These are phyloP conservation scores for Bhutanitis thaidina DNA, from an alignment of 2,888 invertebrate species.

Conservation along the genomic window DNA sequence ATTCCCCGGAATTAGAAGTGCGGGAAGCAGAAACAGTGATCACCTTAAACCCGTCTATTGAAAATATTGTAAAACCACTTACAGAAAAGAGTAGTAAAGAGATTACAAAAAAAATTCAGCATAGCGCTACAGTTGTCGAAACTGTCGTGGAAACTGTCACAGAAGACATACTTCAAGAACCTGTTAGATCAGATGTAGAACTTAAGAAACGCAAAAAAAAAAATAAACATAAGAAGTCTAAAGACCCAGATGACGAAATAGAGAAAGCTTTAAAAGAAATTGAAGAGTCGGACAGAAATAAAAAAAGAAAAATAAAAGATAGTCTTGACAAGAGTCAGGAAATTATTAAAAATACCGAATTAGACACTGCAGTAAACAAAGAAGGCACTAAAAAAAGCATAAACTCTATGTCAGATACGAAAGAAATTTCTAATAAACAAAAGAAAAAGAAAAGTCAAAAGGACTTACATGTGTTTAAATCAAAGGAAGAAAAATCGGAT, in stretches of 20 bases:
- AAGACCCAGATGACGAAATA: constrained; percentile 59
- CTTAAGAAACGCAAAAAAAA: constrained; percentile 62
- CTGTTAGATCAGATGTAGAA: constrained; percentile 33
- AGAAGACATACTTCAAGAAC: constrained; percentile 31
- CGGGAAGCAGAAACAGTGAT: constrained; percentile 11
- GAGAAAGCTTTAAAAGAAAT: constrained; percentile 69
- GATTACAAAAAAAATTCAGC: constrained; percentile 48
- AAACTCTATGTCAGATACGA: constrained; percentile 23
- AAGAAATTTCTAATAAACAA: constrained; percentile 28
- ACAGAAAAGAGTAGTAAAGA: constrained; percentile 30
- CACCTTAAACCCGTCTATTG: background rate
- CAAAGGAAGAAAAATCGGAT: constrained; percentile 6
- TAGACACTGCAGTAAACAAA: constrained; percentile 14
- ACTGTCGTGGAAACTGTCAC: constrained; percentile 27
- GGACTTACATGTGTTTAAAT: constrained; percentile 22
- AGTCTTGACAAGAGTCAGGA: constrained; percentile 43
- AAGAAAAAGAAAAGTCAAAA: constrained; percentile 35
- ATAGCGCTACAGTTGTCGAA: constrained; percentile 51
- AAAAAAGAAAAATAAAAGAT: constrained; percentile 58
- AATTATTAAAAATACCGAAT: constrained; percentile 21
- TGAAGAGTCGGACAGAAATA: constrained; percentile 53
- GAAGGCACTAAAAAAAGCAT: background rate
- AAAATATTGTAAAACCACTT: constrained; percentile 20
- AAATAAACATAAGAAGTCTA: constrained; percentile 57
- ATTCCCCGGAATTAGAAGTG: constrained; percentile 32